Evolutionary conservation across 1,140 invertebrate genomes (phyloP).

Genomic region (Spodoptera frugiperda): DNA sequence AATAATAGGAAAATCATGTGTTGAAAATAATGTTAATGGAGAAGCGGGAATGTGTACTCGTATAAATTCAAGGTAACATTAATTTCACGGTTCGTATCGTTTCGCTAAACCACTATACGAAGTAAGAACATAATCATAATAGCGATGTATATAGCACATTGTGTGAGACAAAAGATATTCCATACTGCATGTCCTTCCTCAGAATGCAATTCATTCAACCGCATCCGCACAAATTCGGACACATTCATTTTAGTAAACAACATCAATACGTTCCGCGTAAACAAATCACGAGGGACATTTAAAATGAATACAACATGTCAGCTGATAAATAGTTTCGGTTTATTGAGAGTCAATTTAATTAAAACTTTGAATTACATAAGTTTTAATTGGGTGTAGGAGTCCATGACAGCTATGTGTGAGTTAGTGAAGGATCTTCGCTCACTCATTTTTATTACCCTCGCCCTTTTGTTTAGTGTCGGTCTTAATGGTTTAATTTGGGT

Average conservation of each 20-base stretch:
- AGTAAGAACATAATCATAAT: too few relatives aligned
- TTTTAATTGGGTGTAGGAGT: constrained; percentile 53
- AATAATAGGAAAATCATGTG: too few relatives aligned
- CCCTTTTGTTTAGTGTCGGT: constrained; percentile 7
- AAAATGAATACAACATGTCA: constrained; percentile 39
- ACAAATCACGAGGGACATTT: constrained; percentile 33
- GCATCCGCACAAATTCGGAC: background rate
- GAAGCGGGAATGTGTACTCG: too few relatives aligned
- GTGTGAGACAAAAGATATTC: too few relatives aligned
- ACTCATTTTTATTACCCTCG: constrained; percentile 40
- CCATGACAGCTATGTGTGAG: constrained; percentile 30
- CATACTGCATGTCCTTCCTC: too few relatives aligned
- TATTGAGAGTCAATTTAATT: constrained; percentile 55
- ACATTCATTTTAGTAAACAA: constrained; percentile 6
- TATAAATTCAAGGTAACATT: too few relatives aligned
- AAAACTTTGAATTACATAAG: constrained; percentile 54
- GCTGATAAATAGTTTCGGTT: constrained; percentile 49
- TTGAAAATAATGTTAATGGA: too few relatives aligned
- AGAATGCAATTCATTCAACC: background rate
- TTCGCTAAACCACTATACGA: too few relatives aligned
- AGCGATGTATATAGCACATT: too few relatives aligned
- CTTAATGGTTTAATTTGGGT: background rate
- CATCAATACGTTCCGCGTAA: constrained; percentile 25
- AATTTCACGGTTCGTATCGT: too few relatives aligned
- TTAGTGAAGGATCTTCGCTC: constrained; percentile 23